Percentiles rank a stretch among this genome's conserved stretches.
phyloP scores from a whole-genome alignment of 2,797 vertebrate species.

The Megaceryle alcyon region DNA sequence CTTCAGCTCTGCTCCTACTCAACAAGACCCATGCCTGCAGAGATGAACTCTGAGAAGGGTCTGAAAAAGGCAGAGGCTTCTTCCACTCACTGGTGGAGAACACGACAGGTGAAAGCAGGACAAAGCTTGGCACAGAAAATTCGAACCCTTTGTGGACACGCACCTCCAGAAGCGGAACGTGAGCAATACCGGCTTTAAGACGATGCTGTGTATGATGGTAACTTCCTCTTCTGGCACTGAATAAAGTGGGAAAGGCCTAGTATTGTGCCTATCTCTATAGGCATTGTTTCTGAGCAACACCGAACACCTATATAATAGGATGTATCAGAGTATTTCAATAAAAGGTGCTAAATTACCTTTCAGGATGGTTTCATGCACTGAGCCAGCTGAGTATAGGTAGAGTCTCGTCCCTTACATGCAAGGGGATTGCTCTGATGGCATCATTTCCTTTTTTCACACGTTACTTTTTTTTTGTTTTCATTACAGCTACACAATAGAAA shows the following conservation, averaged over 20 bases:
- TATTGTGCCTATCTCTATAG: not conserved
- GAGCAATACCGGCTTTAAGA: not conserved
- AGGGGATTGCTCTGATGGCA: conserved; percentile 31
- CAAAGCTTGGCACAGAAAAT: not conserved
- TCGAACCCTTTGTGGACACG: not conserved
- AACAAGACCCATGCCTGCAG: not conserved
- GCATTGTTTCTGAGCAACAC: not conserved
- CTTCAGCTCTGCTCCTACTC: not conserved
- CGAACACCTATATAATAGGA: not conserved
- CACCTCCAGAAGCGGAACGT: not conserved
- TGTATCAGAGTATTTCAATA: not conserved
- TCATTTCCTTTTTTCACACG: conserved; percentile 33
- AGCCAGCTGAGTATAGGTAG: not conserved
- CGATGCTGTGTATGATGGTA: not conserved
- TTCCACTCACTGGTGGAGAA: not conserved
- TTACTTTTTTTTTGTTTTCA: not conserved
- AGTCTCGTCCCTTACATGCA: not conserved
- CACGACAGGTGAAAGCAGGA: not conserved
- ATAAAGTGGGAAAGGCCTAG: not conserved
- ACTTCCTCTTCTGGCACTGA: not conserved
- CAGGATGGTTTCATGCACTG: conserved; percentile 57
- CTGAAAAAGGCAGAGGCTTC: not conserved
- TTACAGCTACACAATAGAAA: conserved; percentile 53
- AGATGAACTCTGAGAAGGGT: not conserved
- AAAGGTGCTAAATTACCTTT: conserved; percentile 2